A percentile compares a stretch with the other conserved stretches of the same genome.
Evolutionary conservation across 1,140 invertebrate genomes (phyloP).

Genomic region (Teleogryllus occipitalis): DNA sequence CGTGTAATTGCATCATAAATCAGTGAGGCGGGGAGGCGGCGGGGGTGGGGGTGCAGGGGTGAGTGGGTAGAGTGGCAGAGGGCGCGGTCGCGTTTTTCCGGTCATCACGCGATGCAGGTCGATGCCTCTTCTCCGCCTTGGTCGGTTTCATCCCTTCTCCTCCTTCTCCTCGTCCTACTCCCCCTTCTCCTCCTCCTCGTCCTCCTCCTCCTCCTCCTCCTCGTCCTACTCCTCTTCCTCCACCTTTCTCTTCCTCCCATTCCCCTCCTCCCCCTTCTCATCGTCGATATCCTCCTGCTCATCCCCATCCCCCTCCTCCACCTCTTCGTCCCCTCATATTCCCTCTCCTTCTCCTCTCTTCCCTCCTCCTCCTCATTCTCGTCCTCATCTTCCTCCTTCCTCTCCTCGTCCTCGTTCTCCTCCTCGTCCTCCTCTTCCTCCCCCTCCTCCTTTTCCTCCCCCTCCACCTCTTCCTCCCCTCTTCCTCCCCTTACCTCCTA

Average conservation of each 20-base stretch:
- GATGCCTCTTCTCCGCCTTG: neutral
- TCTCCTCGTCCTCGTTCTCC: neutral
- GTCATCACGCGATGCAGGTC: neutral
- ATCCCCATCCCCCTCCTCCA: no score
- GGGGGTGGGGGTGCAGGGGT: no score
- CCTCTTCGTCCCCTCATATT: no score
- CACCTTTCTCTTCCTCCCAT: neutral
- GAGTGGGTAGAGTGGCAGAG: neutral
- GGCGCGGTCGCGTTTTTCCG: neutral
- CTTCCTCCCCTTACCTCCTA: no score
- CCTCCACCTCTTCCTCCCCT: no score
- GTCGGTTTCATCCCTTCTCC: neutral
- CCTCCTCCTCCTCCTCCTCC: neutral
- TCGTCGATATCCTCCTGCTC: no score
- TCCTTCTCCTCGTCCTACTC: neutral
- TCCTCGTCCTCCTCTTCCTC: no score
- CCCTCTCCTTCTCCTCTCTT: no score
- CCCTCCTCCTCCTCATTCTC: neutral
- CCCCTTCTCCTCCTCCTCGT: neutral
- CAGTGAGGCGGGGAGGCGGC: neutral
- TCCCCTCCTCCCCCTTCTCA: no score
- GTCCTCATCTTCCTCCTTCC: neutral
- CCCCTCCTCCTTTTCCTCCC: no score
- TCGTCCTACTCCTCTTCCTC: neutral
- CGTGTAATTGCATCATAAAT: conserved; percentile 1